Evolutionary conservation across 1,140 invertebrate species (phyloP), one percentile per base, ranked within the genome.

Genomic region (Cotesia typhae): DNA sequence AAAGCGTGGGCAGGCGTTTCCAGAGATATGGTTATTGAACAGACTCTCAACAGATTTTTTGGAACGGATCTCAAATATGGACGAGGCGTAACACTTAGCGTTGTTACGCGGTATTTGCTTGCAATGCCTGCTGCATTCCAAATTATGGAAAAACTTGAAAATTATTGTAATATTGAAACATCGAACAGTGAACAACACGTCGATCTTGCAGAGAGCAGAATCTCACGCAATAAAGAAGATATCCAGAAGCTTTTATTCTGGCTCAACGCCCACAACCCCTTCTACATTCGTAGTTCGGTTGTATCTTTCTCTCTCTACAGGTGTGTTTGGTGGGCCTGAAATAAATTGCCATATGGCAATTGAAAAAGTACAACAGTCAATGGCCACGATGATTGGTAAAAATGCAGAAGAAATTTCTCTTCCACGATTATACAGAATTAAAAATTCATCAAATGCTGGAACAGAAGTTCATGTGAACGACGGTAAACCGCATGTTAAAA

Each of bases 181-280:
- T 36, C 37, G 10, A 41, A 41, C 10, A 63, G 57, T 41, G 84
- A 88, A 9, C 84, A 88, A 74, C 84, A 87, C 79, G 78, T 84
- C 69, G 84, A 87, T 79, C 67, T 80, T 38, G 76, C 78, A 35
- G 78, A 82, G 76, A 81, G 80, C 60, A 71, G 86, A 71, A 75
- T 84, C 20, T 79, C 81, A 75, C 81, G 73, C 77, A 83, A 87
- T 78, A 72, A 72, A 70, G 66, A 72, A 72, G 82, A 87, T 71
- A 67, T 82, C 66, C 51, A 75, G 69, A 81, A 72, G 78, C 74
- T 87, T 61, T 5, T 79, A 38, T 67, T 73, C n/a, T 87, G 83
- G 83, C 81, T 87, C 63, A 74, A 77, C 66, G 52, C 66, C 4
- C 80, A 83, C 78, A 37, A 81, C 76, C 80, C 82, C 17, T 85